Percentiles rank a stretch among this genome's conserved stretches.
phyloP scores from a whole-genome alignment of 2,113 vertebrate genomes.

The Galeopterus variegatus region DNA sequence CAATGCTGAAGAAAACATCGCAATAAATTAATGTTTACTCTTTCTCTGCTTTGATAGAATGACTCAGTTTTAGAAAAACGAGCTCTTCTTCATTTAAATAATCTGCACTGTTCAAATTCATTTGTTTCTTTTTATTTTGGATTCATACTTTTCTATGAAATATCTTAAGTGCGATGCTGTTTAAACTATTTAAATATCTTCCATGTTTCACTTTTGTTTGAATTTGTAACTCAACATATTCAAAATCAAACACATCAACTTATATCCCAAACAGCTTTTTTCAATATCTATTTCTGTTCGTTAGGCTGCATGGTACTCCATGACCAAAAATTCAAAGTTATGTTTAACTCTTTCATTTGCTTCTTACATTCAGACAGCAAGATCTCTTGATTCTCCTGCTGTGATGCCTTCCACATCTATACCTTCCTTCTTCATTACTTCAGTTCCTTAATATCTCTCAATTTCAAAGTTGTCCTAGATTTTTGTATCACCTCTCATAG shows the following conservation, averaged over 20 bases:
- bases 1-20: conserved; percentile 17
- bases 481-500: background rate
- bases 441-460: background rate
- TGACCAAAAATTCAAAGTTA: background rate
- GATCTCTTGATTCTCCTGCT: background rate
- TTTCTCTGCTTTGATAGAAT: conserved; percentile 39
- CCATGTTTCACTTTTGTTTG: conserved; percentile 26
- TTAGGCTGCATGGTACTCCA: background rate
- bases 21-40: conserved; percentile 53
- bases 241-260: background rate
- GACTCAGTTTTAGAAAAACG: background rate
- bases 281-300: background rate
- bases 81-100: conserved; percentile 15
- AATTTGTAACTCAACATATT: background rate
- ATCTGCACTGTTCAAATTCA: background rate
- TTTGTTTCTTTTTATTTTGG: conserved; percentile 12
- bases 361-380: background rate
- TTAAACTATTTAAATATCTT: conserved; percentile 51
- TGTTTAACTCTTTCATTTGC: background rate
- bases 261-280: background rate
- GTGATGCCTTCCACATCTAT: background rate
- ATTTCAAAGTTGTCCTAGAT: background rate
- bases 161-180: background rate
- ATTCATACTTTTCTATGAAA: background rate
- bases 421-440: background rate